Conservation (phyloP, 2,113 vertebrate species). For the Leptobrachium ailaonicum region DNA sequence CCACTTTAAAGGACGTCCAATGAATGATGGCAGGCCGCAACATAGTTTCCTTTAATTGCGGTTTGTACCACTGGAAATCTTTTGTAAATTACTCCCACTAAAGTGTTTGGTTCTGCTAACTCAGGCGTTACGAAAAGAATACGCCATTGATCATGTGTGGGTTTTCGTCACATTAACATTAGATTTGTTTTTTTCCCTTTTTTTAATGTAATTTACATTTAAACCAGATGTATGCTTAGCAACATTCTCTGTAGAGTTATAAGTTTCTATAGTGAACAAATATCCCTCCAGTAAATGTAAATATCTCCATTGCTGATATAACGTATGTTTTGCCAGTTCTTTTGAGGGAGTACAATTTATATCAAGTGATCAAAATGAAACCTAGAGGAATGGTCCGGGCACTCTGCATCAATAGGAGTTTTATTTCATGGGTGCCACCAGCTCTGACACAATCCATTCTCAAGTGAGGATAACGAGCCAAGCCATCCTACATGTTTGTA, state of each 20-base stretch:
- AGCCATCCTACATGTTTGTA: too few relatives aligned
- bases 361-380: too few relatives aligned
- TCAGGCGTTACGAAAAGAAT: slow-evolving; percentile 30
- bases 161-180: slow-evolving; percentile 31
- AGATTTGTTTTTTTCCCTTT: slow-evolving; percentile 14
- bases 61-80: not conserved
- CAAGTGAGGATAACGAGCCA: too few relatives aligned
- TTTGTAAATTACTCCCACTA: slow-evolving; percentile 30
- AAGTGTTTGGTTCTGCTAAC: slow-evolving; percentile 39
- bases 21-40: not conserved
- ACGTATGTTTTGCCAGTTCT: too few relatives aligned
- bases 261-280: not conserved
- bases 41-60: not conserved
- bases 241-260: not conserved
- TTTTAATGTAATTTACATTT: slow-evolving; percentile 17
- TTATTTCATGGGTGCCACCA: too few relatives aligned
- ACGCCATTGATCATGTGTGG: slow-evolving; percentile 17
- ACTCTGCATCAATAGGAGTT: too few relatives aligned
- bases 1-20: not conserved
- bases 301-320: not conserved
- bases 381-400: too few relatives aligned
- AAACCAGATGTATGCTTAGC: slow-evolving; percentile 9
- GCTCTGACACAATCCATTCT: too few relatives aligned
- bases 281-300: not conserved
- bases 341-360: too few relatives aligned